Base-by-base conservation (phyloP, 2,797 vertebrate genomes). In the Helostoma temminkii region DNA sequence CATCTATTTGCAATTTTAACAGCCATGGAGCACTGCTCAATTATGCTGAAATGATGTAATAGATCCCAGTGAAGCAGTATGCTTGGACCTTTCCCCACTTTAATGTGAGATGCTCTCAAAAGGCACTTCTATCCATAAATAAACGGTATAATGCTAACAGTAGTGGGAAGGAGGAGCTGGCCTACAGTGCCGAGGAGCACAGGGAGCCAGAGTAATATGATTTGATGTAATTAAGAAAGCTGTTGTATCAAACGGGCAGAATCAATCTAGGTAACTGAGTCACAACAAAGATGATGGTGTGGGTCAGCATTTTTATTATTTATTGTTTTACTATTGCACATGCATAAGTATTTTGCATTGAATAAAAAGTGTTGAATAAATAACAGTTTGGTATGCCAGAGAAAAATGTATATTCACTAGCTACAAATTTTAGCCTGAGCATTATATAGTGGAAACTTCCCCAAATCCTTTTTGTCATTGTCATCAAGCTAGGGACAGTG, bases 171-270 rank as follows among this genome's bases (percentile, higher is more conserved):
- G 25, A 67, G 53, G 28, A 15, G 43, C 9, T 16, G 53, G 55
- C 77, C 75, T 61, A 26, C 73, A 77, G 39, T 49, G 56, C 9
- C 36, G 26, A 28, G 59, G n/a, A 71, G 50, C 18, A 16, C 77
- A 73, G 12, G 42, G 50, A 79, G 28, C 34, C 36, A 34, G 9
- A 56, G 41, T 72, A 50, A 79, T 62, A 72, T 39, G 55, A 79
- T 81, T 83, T 63, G 67, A 76, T 19, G 53, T 47, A 76, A 81
- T 84, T 66, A 67, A 75, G 39, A 85, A 56, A 62, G 19, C 65
- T 56, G 41, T 16, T 46, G 48, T 11, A 60, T 67, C 43, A 60
- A 47, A 49, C 9, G 6, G 19, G 26, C 12, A 0, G 22, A 66
- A 72, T 65, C 15, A 46, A 19, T 63, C 54, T 37, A 45, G 36